Conservation (phyloP, 2,113 vertebrate species). For the Zosterops pallidus region DNA sequence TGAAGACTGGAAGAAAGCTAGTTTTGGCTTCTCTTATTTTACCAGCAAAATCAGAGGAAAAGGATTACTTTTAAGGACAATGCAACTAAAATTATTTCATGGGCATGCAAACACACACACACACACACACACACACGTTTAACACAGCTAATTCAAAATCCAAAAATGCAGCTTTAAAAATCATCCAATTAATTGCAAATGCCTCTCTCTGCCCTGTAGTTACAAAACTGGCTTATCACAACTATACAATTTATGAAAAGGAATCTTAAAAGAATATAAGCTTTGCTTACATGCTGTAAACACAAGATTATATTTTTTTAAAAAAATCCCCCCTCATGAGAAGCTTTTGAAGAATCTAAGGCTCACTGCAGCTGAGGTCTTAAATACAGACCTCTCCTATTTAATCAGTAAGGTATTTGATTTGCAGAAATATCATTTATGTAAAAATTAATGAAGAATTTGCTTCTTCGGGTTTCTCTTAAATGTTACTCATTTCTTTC, state of each 20-base stretch:
- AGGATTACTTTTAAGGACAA: neutral
- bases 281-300: neutral
- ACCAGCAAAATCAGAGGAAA: neutral
- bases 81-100: neutral
- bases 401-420: neutral
- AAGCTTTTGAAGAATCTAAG: neutral
- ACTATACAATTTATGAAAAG: neutral
- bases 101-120: neutral
- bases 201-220: neutral
- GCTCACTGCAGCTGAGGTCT: neutral
- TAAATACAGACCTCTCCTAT: neutral
- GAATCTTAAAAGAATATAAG: neutral
- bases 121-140: neutral
- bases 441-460: neutral
- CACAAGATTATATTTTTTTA: neutral
- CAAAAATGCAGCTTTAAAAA: neutral
- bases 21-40: neutral
- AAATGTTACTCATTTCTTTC: neutral
- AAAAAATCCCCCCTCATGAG: neutral
- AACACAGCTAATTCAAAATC: neutral
- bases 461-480: neutral
- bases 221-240: neutral
- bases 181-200: neutral
- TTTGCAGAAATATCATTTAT: neutral
- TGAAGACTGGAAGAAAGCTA: neutral